Evolutionary conservation across 2,113 vertebrate genomes (phyloP).

Genomic region (Indicator indicator): DNA sequence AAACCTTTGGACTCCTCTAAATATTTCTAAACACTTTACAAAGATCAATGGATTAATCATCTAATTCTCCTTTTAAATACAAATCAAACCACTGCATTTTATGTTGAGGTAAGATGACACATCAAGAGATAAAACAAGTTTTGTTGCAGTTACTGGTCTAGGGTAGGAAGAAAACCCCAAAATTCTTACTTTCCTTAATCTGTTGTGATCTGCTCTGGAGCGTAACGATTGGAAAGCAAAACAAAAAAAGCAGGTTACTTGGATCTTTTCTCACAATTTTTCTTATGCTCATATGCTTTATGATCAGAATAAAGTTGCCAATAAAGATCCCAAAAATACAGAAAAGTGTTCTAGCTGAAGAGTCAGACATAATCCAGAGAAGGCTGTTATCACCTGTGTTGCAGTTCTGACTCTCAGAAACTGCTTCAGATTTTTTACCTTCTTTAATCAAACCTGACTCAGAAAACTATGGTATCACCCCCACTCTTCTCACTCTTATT

Average conservation of each 20-base stretch:
- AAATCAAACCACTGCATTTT: neutral
- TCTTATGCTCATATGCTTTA: neutral
- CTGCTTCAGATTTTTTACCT: slow-evolving; percentile 24
- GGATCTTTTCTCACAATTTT: neutral
- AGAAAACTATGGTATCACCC: slow-evolving; percentile 14
- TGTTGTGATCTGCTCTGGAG: neutral
- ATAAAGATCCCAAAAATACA: neutral
- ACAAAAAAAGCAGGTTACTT: neutral
- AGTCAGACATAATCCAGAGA: neutral
- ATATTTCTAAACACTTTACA: neutral
- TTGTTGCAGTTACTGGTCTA: neutral
- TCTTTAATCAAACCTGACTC: slow-evolving; percentile 47
- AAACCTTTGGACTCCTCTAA: neutral
- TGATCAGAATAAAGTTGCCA: neutral
- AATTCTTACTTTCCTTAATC: neutral
- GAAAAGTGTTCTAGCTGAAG: neutral
- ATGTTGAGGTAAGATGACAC: neutral
- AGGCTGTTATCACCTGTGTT: neutral
- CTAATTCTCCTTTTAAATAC: neutral
- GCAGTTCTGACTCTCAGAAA: slow-evolving; percentile 19
- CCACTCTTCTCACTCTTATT: neutral
- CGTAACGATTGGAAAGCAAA: neutral
- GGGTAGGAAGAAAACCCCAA: neutral
- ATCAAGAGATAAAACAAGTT: neutral
- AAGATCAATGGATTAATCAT: neutral